Evolutionary conservation across 2,888 invertebrate species (phyloP), one percentile per base, ranked within the genome.

Genomic region (Tubulanus polymorphus): DNA sequence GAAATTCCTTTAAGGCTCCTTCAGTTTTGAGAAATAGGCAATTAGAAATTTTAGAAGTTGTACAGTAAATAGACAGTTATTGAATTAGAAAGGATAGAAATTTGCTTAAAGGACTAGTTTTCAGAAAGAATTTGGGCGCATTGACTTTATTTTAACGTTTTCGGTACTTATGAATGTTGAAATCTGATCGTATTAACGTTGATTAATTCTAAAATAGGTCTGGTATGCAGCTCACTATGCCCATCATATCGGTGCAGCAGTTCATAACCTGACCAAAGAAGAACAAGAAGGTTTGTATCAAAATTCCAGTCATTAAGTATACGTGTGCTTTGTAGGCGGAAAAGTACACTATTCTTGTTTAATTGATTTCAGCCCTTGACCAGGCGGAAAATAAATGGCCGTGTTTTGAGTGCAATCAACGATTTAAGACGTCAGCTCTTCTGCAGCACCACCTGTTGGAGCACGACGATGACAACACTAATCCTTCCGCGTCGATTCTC

Each of bases 151-250:
- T n/a, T n/a, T n/a, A n/a, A n/a, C n/a, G n/a, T n/a, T n/a, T n/a
- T n/a, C n/a, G n/a, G n/a, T n/a, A n/a, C n/a, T n/a, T n/a, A n/a
- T n/a, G n/a, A n/a, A n/a, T n/a, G n/a, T n/a, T n/a, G n/a, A n/a
- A n/a, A 15, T 49, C 15, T n/a, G n/a, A 25, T n/a, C 49, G n/a
- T 15, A 30, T 2, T 27, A 12, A 2, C 10, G 30, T 23, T n/a
- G 32, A 23, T 32, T 15, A 1, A 10, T 47, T 10, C 18, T 29
- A 3, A 50, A 64, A 5, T 61, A 76, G 76, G 87, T 88, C 54
- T 88, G 89, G 69, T 89, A 89, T 70, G 85, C 87, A 70, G 76
- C 79, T 6, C 81, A 83, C 53, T 89, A 89, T 76, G 88, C 88
- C 1, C 79, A 80, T 28, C 82, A 83, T 60, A 56, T 70, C 53